These are phyloP conservation scores for Trididemnum clinides DNA, from an alignment of 23 tunicate genomes.

Conservation along the genomic window DNA sequence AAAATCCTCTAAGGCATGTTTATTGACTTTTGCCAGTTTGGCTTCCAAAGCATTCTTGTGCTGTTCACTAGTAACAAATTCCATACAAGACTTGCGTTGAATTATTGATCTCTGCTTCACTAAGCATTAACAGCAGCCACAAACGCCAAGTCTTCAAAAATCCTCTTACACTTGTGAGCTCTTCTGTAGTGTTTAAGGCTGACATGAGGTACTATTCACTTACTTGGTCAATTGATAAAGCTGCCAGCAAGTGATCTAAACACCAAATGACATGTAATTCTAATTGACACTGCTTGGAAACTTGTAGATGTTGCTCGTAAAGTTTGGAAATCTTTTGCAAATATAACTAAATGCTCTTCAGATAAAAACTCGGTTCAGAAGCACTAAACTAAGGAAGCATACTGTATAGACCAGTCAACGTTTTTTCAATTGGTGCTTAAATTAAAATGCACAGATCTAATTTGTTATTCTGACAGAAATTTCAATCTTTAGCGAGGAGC, in stretches of 20 bases:
- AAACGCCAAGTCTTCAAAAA: not conserved
- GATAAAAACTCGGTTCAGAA: not conserved
- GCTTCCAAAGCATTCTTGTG: not conserved
- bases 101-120: not conserved
- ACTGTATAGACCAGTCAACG: not conserved
- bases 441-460: no score
- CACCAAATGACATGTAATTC: not conserved
- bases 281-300: not conserved
- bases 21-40: not conserved
- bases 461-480: no score
- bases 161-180: not conserved
- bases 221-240: not conserved
- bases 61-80: not conserved
- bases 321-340: not conserved
- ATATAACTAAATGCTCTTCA: not conserved
- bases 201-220: not conserved
- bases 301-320: not conserved
- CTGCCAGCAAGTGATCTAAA: not conserved
- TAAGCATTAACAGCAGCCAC: not conserved
- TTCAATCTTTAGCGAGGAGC: not conserved
- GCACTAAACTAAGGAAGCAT: conserved; percentile 1
- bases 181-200: not conserved
- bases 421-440: no score
- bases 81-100: not conserved
- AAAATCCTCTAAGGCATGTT: not conserved